Percentiles rank a stretch among this genome's conserved stretches.
Evolutionary conservation across 2,888 invertebrate genomes (phyloP).

Genomic region (Torymus tubicola): DNA sequence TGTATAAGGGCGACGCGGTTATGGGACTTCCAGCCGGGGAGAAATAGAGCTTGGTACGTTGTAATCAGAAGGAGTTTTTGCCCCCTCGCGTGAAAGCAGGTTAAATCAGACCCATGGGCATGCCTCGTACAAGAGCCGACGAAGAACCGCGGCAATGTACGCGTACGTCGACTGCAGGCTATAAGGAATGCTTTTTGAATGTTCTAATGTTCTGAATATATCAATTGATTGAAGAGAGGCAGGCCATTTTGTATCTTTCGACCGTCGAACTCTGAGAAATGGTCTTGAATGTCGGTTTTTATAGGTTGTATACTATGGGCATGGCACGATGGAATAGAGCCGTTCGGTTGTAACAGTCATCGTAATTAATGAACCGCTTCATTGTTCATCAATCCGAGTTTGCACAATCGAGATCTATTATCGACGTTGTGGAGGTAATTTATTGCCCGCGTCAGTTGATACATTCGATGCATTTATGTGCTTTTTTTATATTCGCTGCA

Average conservation of each 20-base stretch:
- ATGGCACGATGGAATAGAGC: conserved; percentile 12
- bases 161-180: neutral
- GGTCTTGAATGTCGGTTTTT: neutral
- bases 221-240: conserved; percentile 12
- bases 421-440: neutral
- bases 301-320: too few relatives aligned
- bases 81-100: conserved; percentile 66
- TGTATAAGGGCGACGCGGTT: too few relatives aligned
- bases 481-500: too few relatives aligned
- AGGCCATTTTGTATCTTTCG: conserved; percentile 3
- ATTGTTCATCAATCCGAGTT: neutral
- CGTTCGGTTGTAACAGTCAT: conserved; percentile 27
- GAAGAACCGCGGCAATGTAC: neutral
- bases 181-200: conserved; percentile 15
- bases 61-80: conserved; percentile 70
- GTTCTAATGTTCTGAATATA: conserved; percentile 23
- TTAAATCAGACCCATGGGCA: conserved; percentile 66
- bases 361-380: conserved; percentile 26
- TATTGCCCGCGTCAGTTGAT: too few relatives aligned
- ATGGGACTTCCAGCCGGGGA: conserved; percentile 57
- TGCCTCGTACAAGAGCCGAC: conserved; percentile 52
- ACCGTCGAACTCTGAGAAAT: neutral
- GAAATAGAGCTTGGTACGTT: conserved; percentile 60
- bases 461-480: neutral
- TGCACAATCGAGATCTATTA: conserved; percentile 13